Evolutionary conservation across 2,797 vertebrate species (phyloP), one percentile per base, ranked within the genome.

Genomic region (Myiothlypis coronata): DNA sequence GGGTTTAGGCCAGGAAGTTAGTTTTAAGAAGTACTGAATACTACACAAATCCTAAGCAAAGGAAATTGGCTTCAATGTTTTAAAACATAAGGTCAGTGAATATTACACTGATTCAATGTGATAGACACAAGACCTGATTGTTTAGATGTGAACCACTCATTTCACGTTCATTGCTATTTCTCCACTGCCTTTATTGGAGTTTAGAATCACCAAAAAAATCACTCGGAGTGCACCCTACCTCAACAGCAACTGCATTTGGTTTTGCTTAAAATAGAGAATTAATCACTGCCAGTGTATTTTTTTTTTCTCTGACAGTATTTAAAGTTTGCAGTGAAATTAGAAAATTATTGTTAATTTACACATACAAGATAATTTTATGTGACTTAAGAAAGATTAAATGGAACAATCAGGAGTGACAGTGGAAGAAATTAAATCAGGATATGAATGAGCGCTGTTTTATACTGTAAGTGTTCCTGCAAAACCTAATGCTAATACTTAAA

Each of bases 401-500:
- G 91, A 93, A 97, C 74, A 96, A 87, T 96, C 82, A 94, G 91
- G 92, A 97, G 87, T 92, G 95, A 95, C 96, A 97, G 95, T 93
- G 82, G 70, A 97, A 97, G 93, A 98, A 97, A 98, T 98, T 98
- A 98, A 97, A 98, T 98, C 97, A 98, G 96, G 95, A 96, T 98
- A 97, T 98, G 97, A 98, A 98, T 97, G 96, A 98, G 94, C 22
- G 14, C 79, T 97, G 81, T 95, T 96, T 97, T 97, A 93, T 97
- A 94, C 91, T 87, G 90, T 96, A 96, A 96, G 93, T 97, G 94
- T 96, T 96, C 84, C 87, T 81, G 78, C 75, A 95, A 97, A 97
- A 95, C 71, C 92, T 96, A 96, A 97, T 93, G 88, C 76, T 94
- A 94, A 90, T 97, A 94, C 75, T 96, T 95, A 97, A 96, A 95